Percentiles rank a stretch among this genome's conserved stretches.
Conservation (phyloP, 2,888 invertebrate genomes). For the Drosophila diplacantha region DNA sequence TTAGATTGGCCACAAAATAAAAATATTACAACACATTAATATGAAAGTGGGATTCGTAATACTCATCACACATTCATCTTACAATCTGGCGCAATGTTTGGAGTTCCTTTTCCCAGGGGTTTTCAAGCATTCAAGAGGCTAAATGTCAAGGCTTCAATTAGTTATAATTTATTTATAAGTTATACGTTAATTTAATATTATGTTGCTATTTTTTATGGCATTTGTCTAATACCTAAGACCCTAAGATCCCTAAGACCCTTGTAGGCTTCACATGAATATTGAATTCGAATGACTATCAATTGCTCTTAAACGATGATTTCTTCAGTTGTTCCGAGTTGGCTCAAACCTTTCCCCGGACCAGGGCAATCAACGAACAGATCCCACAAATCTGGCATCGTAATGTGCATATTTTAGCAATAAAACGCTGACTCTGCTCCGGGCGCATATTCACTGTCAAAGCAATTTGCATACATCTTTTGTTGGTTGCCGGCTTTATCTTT, state of each 20-base stretch:
- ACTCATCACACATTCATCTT: too few species aligned
- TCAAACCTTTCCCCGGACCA: conserved; percentile 4
- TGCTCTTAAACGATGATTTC: conserved; percentile 45
- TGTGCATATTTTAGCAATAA: conserved; percentile 65
- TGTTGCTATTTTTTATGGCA: not conserved
- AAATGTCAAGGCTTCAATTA: not conserved
- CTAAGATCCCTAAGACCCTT: conserved; percentile 1
- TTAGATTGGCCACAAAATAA: too few species aligned
- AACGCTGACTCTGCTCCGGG: conserved; percentile 39
- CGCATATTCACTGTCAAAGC: conserved; percentile 53
- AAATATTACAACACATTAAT: not conserved
- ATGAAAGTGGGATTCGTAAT: too few species aligned
- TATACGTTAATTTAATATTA: not conserved
- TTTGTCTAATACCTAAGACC: too few species aligned
- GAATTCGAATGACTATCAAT: conserved; percentile 47
- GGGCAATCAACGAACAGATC: conserved; percentile 40
- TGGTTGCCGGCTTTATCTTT: conserved; percentile 27
- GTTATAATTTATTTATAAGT: too few species aligned
- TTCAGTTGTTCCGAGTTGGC: not conserved
- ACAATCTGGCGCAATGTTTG: too few species aligned
- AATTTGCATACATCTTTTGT: conserved; percentile 56
- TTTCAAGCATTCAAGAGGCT: not conserved
- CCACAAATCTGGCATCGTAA: conserved; percentile 33
- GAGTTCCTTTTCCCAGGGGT: too few species aligned
- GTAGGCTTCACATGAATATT: conserved; percentile 44